phyloP scores from a whole-genome alignment of 2,888 invertebrate species.

The Lathronympha strigana region DNA sequence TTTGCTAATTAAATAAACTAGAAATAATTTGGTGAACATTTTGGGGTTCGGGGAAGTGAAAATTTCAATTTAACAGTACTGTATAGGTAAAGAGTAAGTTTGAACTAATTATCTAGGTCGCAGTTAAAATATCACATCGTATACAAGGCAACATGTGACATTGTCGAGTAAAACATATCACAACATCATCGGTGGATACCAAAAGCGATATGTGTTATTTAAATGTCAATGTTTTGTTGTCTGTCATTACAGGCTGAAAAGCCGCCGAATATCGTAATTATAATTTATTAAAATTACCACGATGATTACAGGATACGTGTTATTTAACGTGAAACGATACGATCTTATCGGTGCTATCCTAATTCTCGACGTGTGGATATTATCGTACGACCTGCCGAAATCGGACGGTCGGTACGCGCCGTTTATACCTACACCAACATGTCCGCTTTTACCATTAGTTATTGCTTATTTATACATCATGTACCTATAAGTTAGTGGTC shows the following conservation, averaged over 20 bases:
- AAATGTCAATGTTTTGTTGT: slow-evolving; percentile 59
- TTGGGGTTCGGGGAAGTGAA: too few relatives aligned
- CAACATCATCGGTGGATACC: slow-evolving; percentile 29
- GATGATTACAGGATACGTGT: slow-evolving; percentile 83
- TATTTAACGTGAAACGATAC: slow-evolving; percentile 80
- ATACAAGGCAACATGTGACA: slow-evolving; percentile 32
- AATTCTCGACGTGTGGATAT: slow-evolving; percentile 82
- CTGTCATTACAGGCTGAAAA: slow-evolving; percentile 69
- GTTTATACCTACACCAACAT: slow-evolving; percentile 48
- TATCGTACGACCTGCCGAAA: slow-evolving; percentile 78
- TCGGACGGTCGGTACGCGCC: slow-evolving; percentile 60
- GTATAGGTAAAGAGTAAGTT: not conserved
- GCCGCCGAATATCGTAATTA: slow-evolving; percentile 79
- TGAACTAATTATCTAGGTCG: slow-evolving; percentile 1
- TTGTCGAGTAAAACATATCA: slow-evolving; percentile 2
- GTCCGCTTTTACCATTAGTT: slow-evolving; percentile 52
- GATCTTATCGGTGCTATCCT: slow-evolving; percentile 79
- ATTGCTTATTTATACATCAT: slow-evolving; percentile 25
- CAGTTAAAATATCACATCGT: slow-evolving; percentile 8
- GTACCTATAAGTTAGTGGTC: not conserved
- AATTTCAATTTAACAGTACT: too few relatives aligned
- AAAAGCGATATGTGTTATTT: slow-evolving; percentile 58
- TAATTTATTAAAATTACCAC: slow-evolving; percentile 79
- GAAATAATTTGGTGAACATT: too few relatives aligned
- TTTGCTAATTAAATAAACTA: too few relatives aligned